phyloP scores from a whole-genome alignment of 2,113 vertebrate species.

The Brachyhypopomus gauderio region DNA sequence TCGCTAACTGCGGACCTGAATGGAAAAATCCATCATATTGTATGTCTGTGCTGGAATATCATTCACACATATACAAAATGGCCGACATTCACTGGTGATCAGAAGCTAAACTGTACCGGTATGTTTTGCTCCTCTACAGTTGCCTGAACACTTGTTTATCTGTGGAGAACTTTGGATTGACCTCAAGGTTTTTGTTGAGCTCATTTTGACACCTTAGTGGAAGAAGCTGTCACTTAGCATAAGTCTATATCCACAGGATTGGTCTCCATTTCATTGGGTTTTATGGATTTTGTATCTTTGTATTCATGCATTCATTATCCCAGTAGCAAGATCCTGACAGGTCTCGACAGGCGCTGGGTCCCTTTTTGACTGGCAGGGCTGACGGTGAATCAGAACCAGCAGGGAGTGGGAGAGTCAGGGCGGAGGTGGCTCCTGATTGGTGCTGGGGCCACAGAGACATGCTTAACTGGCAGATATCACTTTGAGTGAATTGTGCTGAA shows the following conservation, averaged over 20 bases:
- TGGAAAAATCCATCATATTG: no score
- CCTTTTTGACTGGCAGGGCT: constrained; percentile 42
- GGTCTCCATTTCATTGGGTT: neutral
- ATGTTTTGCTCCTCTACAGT: no score
- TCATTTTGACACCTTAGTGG: no score
- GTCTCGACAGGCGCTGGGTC: constrained; percentile 17
- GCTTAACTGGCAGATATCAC: constrained; percentile 63
- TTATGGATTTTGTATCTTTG: constrained; percentile 40
- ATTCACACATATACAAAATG: no score
- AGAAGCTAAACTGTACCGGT: no score
- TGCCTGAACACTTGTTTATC: no score
- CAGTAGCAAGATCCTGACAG: neutral
- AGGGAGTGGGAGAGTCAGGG: neutral
- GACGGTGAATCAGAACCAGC: neutral
- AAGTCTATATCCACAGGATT: neutral
- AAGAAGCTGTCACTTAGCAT: no score
- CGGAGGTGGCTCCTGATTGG: neutral
- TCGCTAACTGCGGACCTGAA: no score
- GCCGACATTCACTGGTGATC: no score
- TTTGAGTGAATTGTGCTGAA: constrained; percentile 50
- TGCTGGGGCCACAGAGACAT: constrained; percentile 28
- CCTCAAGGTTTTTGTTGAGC: no score
- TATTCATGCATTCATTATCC: neutral
- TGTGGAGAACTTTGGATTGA: no score
- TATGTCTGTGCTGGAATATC: no score